Evolutionary conservation across 2,888 invertebrate species (phyloP).

Genomic region (Eretmocerus hayati): DNA sequence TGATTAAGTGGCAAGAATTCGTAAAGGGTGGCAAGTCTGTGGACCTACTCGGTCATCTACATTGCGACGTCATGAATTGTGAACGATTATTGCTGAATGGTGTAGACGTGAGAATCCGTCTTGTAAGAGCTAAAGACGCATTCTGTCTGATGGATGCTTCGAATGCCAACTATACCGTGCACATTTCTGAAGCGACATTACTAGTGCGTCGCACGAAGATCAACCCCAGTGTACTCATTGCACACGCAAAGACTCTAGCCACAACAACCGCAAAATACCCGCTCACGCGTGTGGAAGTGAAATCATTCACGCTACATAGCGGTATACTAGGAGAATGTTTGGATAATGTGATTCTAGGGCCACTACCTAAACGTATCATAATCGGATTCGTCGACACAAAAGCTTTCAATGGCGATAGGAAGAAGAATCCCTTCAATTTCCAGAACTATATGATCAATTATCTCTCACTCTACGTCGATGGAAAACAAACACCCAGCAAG

Average conservation of each 20-base stretch:
- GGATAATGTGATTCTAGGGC: constrained; percentile 34
- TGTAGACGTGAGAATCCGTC: constrained; percentile 22
- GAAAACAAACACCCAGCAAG: no score
- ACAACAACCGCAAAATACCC: constrained; percentile 28
- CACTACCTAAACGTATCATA: constrained; percentile 33
- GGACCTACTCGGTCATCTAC: background rate
- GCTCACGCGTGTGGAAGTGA: constrained; percentile 25
- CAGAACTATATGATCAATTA: no score
- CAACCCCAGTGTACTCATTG: constrained; percentile 26
- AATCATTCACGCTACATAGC: constrained; percentile 24
- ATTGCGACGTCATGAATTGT: background rate
- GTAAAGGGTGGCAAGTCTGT: background rate
- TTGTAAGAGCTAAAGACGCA: constrained; percentile 22
- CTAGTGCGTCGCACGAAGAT: constrained; percentile 25
- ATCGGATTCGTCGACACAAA: constrained; percentile 29
- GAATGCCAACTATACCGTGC: background rate
- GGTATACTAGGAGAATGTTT: constrained; percentile 28
- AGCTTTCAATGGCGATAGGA: constrained; percentile 26
- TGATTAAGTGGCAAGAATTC: background rate
- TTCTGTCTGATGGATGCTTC: constrained; percentile 17
- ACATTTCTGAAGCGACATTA: constrained; percentile 14
- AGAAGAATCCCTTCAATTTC: no score
- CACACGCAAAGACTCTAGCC: constrained; percentile 26
- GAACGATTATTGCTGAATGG: constrained; percentile 26
- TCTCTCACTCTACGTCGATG: no score